These are phyloP conservation scores for Phoxinus phoxinus DNA, from an alignment of 2,113 vertebrate genomes.

Conservation along the genomic window DNA sequence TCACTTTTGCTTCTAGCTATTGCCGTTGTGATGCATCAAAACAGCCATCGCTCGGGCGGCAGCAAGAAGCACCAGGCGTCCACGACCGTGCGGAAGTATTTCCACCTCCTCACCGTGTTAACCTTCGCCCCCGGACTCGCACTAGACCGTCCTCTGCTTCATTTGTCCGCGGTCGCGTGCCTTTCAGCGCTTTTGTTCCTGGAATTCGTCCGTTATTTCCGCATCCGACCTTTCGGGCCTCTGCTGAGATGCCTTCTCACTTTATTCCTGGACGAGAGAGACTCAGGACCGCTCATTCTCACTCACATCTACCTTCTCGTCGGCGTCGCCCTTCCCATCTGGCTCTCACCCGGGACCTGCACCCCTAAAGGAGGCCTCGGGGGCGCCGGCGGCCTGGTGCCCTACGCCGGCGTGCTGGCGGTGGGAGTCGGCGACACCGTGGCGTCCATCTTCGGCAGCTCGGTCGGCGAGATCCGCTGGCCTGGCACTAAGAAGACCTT, in stretches of 20 bases:
- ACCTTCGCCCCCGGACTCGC: slow-evolving; percentile 91
- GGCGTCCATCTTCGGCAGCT: slow-evolving; percentile 91
- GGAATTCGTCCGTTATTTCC: slow-evolving; percentile 92
- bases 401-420: slow-evolving; percentile 91
- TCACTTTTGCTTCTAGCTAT: slow-evolving; percentile 80
- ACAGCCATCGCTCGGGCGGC: slow-evolving; percentile 79
- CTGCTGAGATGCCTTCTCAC: slow-evolving; percentile 85
- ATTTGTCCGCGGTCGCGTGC: slow-evolving; percentile 86
- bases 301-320: slow-evolving; percentile 95
- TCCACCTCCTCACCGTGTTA: slow-evolving; percentile 92
- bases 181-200: slow-evolving; percentile 86
- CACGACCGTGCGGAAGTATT: slow-evolving; percentile 89
- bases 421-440: slow-evolving; percentile 94
- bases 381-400: slow-evolving; percentile 84
- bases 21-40: slow-evolving; percentile 92
- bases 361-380: slow-evolving; percentile 81
- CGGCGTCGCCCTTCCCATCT: slow-evolving; percentile 93
- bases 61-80: slow-evolving; percentile 94
- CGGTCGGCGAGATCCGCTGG: slow-evolving; percentile 93
- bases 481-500: slow-evolving; percentile 97
- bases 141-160: slow-evolving; percentile 87
- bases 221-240: slow-evolving; percentile 90
- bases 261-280: slow-evolving; percentile 93
- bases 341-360: slow-evolving; percentile 90
- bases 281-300: slow-evolving; percentile 94